Percentiles rank a stretch among this genome's conserved stretches.
phyloP scores from a whole-genome alignment of 2,797 vertebrate genomes.

The Acanthurus lineatus region DNA sequence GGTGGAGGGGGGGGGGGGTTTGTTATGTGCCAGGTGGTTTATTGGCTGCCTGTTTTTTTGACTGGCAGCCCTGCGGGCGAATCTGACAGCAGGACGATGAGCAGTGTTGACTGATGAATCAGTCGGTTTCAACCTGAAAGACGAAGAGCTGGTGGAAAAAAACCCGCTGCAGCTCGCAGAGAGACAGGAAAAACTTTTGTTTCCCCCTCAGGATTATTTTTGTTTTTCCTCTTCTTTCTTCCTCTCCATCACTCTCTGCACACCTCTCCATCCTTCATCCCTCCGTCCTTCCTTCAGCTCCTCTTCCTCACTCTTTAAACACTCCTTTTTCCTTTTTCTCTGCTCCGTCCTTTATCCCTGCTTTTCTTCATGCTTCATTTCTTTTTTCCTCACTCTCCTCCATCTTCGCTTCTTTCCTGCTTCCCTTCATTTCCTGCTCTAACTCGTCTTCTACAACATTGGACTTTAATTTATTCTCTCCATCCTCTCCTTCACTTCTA shows the following conservation, averaged over 20 bases:
- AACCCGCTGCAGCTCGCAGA: neutral
- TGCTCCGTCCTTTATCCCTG: no score
- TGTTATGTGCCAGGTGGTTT: slow-evolving; percentile 49
- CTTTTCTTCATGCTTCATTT: neutral
- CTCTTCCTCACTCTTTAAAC: neutral
- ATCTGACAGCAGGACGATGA: slow-evolving; percentile 64
- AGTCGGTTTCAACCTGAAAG: slow-evolving; percentile 39
- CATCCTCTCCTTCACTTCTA: neutral
- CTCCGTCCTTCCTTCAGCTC: neutral
- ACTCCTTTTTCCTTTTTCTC: neutral
- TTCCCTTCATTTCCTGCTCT: no score
- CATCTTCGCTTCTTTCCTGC: no score
- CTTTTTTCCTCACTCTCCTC: neutral
- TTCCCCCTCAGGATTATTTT: slow-evolving; percentile 38
- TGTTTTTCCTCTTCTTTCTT: slow-evolving; percentile 17
- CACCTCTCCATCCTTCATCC: neutral
- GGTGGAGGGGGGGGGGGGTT: neutral
- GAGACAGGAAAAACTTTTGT: slow-evolving; percentile 32
- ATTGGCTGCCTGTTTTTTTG: slow-evolving; percentile 42
- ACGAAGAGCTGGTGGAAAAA: slow-evolving; percentile 19
- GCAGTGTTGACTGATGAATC: slow-evolving; percentile 62
- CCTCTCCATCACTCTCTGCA: neutral
- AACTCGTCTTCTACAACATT: no score
- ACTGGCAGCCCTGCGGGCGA: slow-evolving; percentile 52
- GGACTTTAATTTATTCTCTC: neutral